These are phyloP conservation scores for Patella depressa DNA, from an alignment of 2,888 invertebrate species.

Conservation along the genomic window DNA sequence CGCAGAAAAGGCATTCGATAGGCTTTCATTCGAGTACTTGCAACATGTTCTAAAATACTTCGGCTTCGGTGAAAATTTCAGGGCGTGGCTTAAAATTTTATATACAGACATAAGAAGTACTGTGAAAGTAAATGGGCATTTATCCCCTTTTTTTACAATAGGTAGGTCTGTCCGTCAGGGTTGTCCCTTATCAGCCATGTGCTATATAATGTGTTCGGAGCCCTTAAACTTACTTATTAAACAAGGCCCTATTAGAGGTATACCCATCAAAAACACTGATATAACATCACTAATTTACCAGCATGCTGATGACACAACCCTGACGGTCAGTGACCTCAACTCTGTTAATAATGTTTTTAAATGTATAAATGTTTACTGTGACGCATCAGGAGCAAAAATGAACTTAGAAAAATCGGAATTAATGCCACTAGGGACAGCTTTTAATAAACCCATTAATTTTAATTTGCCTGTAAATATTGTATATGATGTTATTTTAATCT, in stretches of 20 bases:
- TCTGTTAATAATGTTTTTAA: too few species aligned
- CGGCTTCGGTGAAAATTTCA: constrained; percentile 7
- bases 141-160: constrained; percentile 23
- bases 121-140: constrained; percentile 37
- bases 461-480: too few species aligned
- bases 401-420: too few species aligned
- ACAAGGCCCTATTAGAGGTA: neutral
- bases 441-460: too few species aligned
- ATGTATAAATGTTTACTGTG: too few species aligned
- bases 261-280: too few species aligned
- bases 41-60: constrained; percentile 20
- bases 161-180: neutral
- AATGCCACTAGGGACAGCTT: too few species aligned
- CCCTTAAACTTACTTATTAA: neutral
- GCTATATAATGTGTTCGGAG: neutral
- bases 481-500: too few species aligned
- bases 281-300: too few species aligned
- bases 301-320: too few species aligned
- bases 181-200: neutral
- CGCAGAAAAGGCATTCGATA: constrained; percentile 48
- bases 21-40: constrained; percentile 40
- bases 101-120: constrained; percentile 29
- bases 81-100: constrained; percentile 11
- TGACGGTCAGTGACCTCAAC: too few species aligned
- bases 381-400: too few species aligned